Conservation (phyloP, 2,113 vertebrate genomes). For the Heterocephalus glaber region DNA sequence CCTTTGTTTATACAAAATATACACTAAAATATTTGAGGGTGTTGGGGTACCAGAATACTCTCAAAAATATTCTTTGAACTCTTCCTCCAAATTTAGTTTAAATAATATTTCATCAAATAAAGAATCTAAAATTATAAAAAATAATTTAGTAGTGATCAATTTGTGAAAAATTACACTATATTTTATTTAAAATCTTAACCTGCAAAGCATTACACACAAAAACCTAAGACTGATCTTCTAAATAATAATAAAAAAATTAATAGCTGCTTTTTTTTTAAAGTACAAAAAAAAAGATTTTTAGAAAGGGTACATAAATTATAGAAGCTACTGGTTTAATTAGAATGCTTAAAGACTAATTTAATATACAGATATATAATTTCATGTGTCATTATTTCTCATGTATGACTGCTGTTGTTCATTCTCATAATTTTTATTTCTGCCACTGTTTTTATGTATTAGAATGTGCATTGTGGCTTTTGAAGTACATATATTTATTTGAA, state of each 20-base stretch:
- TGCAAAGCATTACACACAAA: neutral
- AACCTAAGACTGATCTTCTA: neutral
- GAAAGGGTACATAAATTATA: neutral
- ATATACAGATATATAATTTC: neutral
- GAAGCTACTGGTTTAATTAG: conserved; percentile 24
- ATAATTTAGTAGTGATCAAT: neutral
- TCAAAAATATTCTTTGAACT: neutral
- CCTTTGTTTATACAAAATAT: neutral
- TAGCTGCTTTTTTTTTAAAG: neutral
- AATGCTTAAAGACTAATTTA: neutral
- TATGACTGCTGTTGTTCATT: neutral
- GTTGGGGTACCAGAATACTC: neutral
- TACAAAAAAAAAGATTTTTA: neutral
- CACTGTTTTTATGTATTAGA: conserved; percentile 10
- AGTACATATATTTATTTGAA: conserved; percentile 35
- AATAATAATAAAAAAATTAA: neutral
- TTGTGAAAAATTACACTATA: neutral
- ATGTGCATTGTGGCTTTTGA: neutral
- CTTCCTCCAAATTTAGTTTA: neutral
- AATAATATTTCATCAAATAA: neutral
- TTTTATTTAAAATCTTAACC: neutral
- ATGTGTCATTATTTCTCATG: neutral
- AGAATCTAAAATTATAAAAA: neutral
- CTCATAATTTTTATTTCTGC: conserved; percentile 40
- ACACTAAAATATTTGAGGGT: neutral